phyloP scores from a whole-genome alignment of 2,888 invertebrate genomes.

The Chirona hameri region DNA sequence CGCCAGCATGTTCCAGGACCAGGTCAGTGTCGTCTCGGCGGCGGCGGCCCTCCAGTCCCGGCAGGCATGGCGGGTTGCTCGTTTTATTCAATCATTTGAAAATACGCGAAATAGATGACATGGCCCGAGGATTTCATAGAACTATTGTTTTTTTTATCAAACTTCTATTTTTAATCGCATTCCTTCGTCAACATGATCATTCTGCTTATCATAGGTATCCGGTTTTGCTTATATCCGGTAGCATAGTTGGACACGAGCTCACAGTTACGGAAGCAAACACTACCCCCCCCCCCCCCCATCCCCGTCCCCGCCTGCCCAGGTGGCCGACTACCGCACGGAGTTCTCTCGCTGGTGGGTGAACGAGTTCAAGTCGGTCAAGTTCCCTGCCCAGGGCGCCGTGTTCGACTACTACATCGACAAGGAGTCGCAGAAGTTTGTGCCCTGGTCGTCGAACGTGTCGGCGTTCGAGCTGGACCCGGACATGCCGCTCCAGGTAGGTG shows the following conservation, averaged over 20 bases:
- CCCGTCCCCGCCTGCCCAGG: conserved; percentile 52
- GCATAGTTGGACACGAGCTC: no score
- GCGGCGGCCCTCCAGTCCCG: no score
- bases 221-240: no score
- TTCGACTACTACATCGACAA: conserved; percentile 90
- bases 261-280: background rate
- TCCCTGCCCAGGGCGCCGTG: conserved; percentile 84
- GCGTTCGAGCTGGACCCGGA: conserved; percentile 90
- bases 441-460: conserved; percentile 84
- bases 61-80: no score
- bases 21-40: conserved; percentile 49
- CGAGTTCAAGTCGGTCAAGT: conserved; percentile 92
- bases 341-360: conserved; percentile 98
- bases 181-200: no score
- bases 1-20: conserved; percentile 94
- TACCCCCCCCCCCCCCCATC: no score
- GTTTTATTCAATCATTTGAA: no score
- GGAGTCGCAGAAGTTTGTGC: conserved; percentile 82
- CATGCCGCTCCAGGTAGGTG: conserved; percentile 72
- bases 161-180: no score
- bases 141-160: no score
- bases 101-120: no score
- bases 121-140: no score
- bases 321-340: conserved; percentile 86
- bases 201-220: no score